Percentiles rank a stretch among this genome's conserved stretches.
Evolutionary conservation across 2,113 vertebrate species (phyloP).

Genomic region (Heliornis fulica): DNA sequence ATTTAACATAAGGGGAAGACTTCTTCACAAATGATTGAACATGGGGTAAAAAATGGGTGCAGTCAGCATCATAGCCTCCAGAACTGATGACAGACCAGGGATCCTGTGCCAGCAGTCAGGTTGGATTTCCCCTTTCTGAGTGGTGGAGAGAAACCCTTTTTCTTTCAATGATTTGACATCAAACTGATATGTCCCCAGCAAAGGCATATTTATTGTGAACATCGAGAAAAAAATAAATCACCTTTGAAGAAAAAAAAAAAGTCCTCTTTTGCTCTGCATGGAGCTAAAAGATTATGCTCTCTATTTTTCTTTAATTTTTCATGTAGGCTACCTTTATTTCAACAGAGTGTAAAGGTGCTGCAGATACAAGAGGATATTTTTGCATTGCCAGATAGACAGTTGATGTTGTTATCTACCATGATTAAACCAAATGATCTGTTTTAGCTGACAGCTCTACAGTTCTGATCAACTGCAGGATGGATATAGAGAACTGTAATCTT

Average conservation of each 20-base stretch:
- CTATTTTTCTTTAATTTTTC: background rate
- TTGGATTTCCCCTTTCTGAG: background rate
- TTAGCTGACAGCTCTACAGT: background rate
- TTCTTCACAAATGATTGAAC: background rate
- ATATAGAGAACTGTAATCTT: background rate
- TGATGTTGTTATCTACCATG: background rate
- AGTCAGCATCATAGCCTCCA: background rate
- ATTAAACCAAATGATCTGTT: background rate
- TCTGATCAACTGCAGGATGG: background rate
- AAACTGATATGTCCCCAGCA: background rate
- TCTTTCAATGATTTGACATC: background rate
- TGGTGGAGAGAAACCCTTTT: background rate
- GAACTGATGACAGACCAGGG: background rate
- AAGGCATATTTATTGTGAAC: background rate
- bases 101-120: background rate
- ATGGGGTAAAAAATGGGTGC: background rate
- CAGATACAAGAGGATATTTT: background rate
- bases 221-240: background rate
- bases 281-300: background rate
- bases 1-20: background rate
- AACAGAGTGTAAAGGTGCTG: background rate
- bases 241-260: background rate
- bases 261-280: background rate
- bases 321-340: background rate
- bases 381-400: background rate